These are phyloP conservation scores for Manduca sexta DNA, from an alignment of 1,140 invertebrate species.

Conservation along the genomic window DNA sequence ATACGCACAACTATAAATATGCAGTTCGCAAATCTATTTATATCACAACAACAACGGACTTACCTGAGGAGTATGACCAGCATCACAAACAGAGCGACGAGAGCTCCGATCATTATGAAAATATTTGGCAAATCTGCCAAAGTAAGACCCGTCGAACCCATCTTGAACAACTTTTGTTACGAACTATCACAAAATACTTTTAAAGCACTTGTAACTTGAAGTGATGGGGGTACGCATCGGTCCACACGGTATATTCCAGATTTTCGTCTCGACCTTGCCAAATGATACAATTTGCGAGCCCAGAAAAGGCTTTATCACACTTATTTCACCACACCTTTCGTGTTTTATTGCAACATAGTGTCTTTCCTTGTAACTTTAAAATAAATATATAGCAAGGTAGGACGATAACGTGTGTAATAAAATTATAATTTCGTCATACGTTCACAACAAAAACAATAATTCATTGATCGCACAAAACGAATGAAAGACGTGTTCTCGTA, in stretches of 20 bases:
- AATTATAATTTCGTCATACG: slow-evolving; percentile 24
- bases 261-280: slow-evolving; percentile 41
- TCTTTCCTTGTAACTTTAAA: slow-evolving; percentile 28
- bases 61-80: slow-evolving; percentile 62
- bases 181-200: slow-evolving; percentile 38
- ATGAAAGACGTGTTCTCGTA: slow-evolving; percentile 30
- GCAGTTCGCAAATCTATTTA: no score
- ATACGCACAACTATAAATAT: no score
- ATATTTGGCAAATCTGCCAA: slow-evolving; percentile 81
- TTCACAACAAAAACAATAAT: slow-evolving; percentile 62
- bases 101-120: slow-evolving; percentile 79
- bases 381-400: slow-evolving; percentile 15
- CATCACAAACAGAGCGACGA: slow-evolving; percentile 70
- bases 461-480: slow-evolving; percentile 36
- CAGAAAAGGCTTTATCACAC: slow-evolving; percentile 22
- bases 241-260: slow-evolving; percentile 28
- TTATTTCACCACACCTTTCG: slow-evolving; percentile 23
- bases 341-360: slow-evolving; percentile 35
- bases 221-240: slow-evolving; percentile 36
- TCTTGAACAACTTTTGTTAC: slow-evolving; percentile 24
- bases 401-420: slow-evolving; percentile 19
- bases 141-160: slow-evolving; percentile 75
- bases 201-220: slow-evolving; percentile 31
- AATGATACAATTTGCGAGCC: slow-evolving; percentile 45
- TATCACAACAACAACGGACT: no score